Percentiles rank a stretch among this genome's conserved stretches.
Evolutionary conservation across 1,140 invertebrate species (phyloP).

Genomic region (Neodiprion lecontei): DNA sequence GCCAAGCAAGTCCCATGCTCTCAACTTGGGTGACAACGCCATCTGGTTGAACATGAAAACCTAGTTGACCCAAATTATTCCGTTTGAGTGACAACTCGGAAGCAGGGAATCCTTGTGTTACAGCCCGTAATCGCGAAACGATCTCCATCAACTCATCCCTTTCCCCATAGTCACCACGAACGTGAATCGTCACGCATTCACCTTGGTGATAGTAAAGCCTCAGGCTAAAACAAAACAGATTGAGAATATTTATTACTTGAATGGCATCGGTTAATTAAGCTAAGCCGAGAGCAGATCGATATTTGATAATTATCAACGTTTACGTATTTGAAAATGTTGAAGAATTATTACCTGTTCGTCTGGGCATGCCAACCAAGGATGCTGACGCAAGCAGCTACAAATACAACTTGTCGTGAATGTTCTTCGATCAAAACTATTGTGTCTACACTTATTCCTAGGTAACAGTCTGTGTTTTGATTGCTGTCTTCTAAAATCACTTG

Average conservation of each 20-base stretch:
- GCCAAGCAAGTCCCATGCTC: conserved; percentile 83
- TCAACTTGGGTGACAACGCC: conserved; percentile 95
- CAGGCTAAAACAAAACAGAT: conserved; percentile 56
- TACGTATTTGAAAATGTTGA: no score
- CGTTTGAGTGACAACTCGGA: conserved; percentile 78
- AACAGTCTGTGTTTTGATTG: conserved; percentile 77
- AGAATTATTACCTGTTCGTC: conserved; percentile 63
- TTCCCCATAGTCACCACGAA: conserved; percentile 69
- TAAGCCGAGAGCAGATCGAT: background rate
- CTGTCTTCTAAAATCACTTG: conserved; percentile 76
- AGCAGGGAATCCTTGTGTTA: conserved; percentile 77
- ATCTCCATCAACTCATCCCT: conserved; percentile 83
- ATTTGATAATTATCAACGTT: background rate
- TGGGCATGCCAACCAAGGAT: conserved; percentile 84
- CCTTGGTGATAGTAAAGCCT: conserved; percentile 82
- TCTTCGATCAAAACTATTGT: conserved; percentile 89
- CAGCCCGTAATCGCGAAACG: conserved; percentile 72
- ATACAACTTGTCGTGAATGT: conserved; percentile 81
- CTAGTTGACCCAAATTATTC: conserved; percentile 86
- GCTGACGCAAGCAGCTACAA: conserved; percentile 83
- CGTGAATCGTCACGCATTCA: conserved; percentile 81
- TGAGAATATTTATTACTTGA: background rate
- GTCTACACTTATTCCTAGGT: conserved; percentile 87
- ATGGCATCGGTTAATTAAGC: background rate
- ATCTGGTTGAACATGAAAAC: conserved; percentile 96